Conservation (phyloP, 1,140 invertebrate species). For the Caenorhabditis brenneri region DNA sequence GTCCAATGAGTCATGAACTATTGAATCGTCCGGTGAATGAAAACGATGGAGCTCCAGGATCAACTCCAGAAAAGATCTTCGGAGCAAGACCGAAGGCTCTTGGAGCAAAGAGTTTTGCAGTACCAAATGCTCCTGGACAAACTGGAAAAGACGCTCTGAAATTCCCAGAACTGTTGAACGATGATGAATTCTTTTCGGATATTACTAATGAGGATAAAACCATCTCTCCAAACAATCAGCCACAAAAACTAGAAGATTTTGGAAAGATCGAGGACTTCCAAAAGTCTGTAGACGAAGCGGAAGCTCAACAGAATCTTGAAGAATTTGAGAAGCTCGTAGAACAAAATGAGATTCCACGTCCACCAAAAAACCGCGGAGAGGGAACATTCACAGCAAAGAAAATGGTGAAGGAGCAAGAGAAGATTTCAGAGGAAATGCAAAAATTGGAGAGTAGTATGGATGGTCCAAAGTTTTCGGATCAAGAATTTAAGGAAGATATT, state of each 20-base stretch:
- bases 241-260: neutral
- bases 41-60: constrained; percentile 35
- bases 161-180: neutral
- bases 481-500: neutral
- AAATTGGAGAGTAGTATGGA: neutral
- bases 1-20: neutral
- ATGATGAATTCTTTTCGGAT: neutral
- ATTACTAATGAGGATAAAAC: neutral
- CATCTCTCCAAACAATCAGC: no score
- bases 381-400: neutral
- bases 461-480: neutral
- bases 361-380: neutral
- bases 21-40: constrained; percentile 20
- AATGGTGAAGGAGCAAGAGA: neutral
- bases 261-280: neutral
- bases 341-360: neutral
- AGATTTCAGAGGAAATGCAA: neutral
- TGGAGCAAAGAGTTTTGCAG: neutral
- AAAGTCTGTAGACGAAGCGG: neutral
- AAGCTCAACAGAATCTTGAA: neutral
- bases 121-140: neutral
- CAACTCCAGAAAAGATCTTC: constrained; percentile 23
- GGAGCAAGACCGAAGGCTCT: neutral
- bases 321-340: neutral
- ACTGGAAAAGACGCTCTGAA: neutral